phyloP scores from a whole-genome alignment of 2,113 vertebrate genomes.

The Lathamus discolor region DNA sequence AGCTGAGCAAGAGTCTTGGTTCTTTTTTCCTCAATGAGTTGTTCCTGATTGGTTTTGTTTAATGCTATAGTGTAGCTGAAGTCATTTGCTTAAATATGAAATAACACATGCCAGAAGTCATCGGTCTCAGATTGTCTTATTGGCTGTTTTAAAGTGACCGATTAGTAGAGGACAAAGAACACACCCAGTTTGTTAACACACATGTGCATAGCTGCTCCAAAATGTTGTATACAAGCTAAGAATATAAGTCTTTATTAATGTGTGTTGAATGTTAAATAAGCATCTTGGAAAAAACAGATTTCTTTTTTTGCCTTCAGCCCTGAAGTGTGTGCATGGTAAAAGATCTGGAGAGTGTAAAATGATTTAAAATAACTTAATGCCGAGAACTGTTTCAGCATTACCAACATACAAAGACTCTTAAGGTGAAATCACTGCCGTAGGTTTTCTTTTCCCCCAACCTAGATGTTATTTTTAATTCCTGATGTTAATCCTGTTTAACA shows the following conservation, averaged over 20 bases:
- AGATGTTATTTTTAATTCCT: conserved; percentile 59
- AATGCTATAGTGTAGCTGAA: neutral
- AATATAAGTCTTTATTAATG: neutral
- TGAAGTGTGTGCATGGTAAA: neutral
- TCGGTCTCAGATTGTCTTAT: neutral
- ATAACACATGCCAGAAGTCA: neutral
- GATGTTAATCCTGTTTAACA: conserved; percentile 52
- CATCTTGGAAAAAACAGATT: neutral
- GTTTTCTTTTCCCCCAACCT: neutral
- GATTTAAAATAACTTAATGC: neutral
- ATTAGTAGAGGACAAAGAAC: neutral
- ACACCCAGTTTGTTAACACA: neutral
- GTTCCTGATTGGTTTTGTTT: neutral
- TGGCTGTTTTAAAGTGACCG: neutral
- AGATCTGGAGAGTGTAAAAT: neutral
- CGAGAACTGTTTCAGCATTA: neutral
- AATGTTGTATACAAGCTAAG: neutral
- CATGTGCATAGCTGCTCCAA: neutral
- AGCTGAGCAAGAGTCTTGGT: neutral
- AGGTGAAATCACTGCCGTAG: neutral
- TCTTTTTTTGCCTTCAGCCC: neutral
- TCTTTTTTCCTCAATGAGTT: neutral
- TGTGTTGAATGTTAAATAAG: neutral
- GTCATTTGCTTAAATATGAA: neutral
- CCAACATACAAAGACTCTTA: neutral